phyloP scores from a whole-genome alignment of 2,797 vertebrate species.

The Anguilla megastoma region DNA sequence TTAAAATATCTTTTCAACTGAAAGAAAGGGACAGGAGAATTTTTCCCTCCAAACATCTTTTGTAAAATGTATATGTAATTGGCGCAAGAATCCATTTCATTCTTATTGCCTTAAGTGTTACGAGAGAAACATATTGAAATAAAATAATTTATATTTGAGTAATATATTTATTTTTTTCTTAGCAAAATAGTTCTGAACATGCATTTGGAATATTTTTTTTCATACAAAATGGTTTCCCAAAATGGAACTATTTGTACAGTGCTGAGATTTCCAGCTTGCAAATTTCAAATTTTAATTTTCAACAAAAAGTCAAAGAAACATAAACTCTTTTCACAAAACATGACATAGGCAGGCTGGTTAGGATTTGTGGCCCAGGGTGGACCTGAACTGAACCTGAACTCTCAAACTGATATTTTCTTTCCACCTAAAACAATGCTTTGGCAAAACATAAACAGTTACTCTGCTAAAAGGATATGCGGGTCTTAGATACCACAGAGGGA shows the following conservation, averaged over 20 bases:
- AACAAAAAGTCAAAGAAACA: not conserved
- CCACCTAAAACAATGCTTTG: not conserved
- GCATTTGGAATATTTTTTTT: constrained; percentile 39
- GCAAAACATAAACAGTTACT: not conserved
- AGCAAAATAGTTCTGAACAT: constrained; percentile 46
- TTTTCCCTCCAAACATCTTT: not conserved
- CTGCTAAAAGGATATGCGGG: not conserved
- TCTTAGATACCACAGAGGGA: not conserved
- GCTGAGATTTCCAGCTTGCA: constrained; percentile 25
- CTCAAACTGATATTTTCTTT: not conserved
- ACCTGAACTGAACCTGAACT: no score
- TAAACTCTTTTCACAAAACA: not conserved
- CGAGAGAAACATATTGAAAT: not conserved
- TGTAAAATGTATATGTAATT: not conserved
- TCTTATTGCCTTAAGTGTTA: not conserved
- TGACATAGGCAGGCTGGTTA: constrained; percentile 14
- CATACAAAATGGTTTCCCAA: constrained; percentile 49
- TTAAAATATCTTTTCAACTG: not conserved
- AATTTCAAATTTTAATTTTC: constrained; percentile 22
- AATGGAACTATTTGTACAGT: constrained; percentile 50
- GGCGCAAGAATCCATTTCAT: not conserved
- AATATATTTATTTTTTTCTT: constrained; percentile 21
- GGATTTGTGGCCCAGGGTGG: not conserved
- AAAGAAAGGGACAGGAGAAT: not conserved
- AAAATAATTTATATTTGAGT: constrained; percentile 4